Conservation (phyloP, 2,797 vertebrate species). For the Galagoides demidoff region DNA sequence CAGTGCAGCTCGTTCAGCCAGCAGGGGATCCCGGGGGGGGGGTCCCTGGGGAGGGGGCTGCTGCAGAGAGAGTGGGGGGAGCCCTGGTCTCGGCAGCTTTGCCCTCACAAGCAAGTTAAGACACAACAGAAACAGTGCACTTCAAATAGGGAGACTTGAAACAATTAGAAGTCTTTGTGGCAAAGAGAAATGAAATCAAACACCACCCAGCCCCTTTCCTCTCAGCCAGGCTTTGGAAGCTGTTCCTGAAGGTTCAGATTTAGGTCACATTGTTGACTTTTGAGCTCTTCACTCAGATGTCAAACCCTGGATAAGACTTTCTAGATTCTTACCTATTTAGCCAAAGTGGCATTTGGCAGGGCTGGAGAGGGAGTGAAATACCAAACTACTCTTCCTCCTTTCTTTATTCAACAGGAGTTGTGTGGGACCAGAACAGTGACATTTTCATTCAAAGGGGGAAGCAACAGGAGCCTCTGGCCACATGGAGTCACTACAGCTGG, state of each 20-base stretch:
- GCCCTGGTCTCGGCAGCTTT: background rate
- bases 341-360: background rate
- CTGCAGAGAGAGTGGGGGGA: accelerated
- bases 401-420: background rate
- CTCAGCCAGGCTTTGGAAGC: conserved; percentile 82
- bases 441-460: background rate
- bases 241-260: conserved; percentile 85
- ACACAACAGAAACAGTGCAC: background rate
- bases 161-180: conserved; percentile 45
- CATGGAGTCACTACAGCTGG: accelerated
- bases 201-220: conserved; percentile 84
- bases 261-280: conserved; percentile 88
- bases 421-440: too few species aligned
- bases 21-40: background rate
- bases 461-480: background rate
- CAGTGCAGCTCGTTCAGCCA: background rate
- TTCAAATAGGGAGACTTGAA: conserved; percentile 57
- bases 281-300: conserved; percentile 84
- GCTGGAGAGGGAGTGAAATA: background rate
- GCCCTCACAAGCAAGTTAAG: background rate
- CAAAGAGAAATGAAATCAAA: conserved; percentile 80
- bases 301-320: conserved; percentile 75
- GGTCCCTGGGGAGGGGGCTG: background rate
- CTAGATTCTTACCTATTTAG: conserved; percentile 64
- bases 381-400: background rate